phyloP scores from a whole-genome alignment of 2,113 vertebrate species.

The Etheostoma cragini region DNA sequence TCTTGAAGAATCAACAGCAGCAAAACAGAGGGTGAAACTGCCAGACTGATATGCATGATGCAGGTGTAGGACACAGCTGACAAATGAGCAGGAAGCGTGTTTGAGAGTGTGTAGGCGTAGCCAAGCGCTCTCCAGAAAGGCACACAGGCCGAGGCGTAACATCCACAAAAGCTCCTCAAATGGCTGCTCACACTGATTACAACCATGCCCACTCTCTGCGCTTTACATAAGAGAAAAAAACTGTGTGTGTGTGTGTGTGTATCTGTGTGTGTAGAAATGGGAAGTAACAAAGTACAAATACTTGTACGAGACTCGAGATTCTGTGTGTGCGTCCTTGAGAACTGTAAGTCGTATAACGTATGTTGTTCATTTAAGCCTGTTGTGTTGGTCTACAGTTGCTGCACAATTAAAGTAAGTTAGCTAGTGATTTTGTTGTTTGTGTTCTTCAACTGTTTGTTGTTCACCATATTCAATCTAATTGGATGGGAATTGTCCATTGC shows the following conservation, averaged over 20 bases:
- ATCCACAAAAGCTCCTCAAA: constrained; percentile 70
- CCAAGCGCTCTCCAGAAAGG: constrained; percentile 49
- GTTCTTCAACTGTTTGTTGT: too few species aligned
- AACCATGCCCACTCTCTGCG: constrained; percentile 69
- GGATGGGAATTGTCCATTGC: too few species aligned
- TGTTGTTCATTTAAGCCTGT: too few species aligned
- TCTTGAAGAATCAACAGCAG: constrained; percentile 25
- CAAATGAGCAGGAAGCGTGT: constrained; percentile 69
- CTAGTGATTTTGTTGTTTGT: too few species aligned
- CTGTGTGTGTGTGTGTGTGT: constrained; percentile 11
- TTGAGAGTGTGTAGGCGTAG: constrained; percentile 68
- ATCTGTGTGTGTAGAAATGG: constrained; percentile 5
- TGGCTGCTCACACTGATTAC: constrained; percentile 61
- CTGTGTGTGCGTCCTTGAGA: too few species aligned
- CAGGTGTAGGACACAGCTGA: constrained; percentile 62
- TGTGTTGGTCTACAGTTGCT: too few species aligned
- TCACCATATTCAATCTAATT: too few species aligned
- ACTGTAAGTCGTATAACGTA: too few species aligned
- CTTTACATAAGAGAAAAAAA: constrained; percentile 68
- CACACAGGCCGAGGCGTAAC: constrained; percentile 55
- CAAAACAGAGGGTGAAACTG: constrained; percentile 34
- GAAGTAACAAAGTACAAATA: not conserved
- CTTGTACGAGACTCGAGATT: too few species aligned
- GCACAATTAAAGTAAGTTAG: too few species aligned
- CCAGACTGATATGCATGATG: constrained; percentile 33